These are phyloP conservation scores for Epizoanthus ramosus DNA, from an alignment of 92 coral and sea anemone genomes.

Conservation along the genomic window DNA sequence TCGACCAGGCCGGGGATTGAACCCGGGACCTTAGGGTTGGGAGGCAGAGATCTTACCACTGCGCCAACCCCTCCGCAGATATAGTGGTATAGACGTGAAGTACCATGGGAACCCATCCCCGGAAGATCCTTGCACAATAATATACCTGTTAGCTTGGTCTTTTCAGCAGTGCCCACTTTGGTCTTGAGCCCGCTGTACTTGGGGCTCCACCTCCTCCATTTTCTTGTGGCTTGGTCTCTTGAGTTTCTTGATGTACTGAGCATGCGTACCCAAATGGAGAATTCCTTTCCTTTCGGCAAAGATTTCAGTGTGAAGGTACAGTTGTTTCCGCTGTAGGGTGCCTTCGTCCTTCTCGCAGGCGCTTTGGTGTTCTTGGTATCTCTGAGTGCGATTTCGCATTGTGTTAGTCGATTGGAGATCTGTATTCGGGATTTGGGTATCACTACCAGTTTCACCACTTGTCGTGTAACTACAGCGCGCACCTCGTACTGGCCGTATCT, in stretches of 20 bases:
- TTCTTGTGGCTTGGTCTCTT: neutral
- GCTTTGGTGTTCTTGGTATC: neutral
- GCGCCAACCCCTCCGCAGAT: too few relatives aligned
- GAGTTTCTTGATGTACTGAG: neutral
- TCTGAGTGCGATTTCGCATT: conserved; percentile 1
- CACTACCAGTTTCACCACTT: conserved; percentile 2
- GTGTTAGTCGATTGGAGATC: neutral
- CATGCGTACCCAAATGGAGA: conserved; percentile 17
- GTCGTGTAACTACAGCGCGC: conserved; percentile 1
- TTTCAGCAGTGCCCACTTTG: neutral
- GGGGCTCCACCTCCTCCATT: conserved; percentile 3
- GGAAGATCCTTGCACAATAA: too few relatives aligned
- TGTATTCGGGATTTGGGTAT: neutral
- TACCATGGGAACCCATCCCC: too few relatives aligned
- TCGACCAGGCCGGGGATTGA: too few relatives aligned
- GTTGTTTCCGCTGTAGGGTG: neutral
- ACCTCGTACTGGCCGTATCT: neutral
- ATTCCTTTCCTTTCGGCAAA: conserved; percentile 4
- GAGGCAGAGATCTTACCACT: too few relatives aligned
- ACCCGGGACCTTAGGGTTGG: too few relatives aligned
- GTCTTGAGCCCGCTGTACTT: conserved; percentile 16
- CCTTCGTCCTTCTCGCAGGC: neutral
- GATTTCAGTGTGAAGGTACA: neutral
- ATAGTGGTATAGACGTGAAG: too few relatives aligned
- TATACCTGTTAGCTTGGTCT: conserved; percentile 2